These are phyloP conservation scores for Chrysomela aeneicollis DNA, from an alignment of 2,888 invertebrate genomes.

Conservation along the genomic window DNA sequence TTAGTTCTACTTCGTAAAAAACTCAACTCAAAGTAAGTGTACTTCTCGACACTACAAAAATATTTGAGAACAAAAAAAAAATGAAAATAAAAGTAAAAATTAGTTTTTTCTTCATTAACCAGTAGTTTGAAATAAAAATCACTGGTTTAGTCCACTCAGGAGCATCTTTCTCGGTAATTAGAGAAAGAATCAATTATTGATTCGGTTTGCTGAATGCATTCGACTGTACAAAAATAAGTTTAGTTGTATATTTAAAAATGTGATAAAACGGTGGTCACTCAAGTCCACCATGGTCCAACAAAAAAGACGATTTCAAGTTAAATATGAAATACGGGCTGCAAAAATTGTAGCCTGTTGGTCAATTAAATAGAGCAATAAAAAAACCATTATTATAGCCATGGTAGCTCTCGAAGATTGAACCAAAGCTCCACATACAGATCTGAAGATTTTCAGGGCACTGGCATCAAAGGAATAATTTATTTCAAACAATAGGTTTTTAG, in stretches of 20 bases:
- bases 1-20: slow-evolving; percentile 33
- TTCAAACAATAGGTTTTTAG: too few relatives aligned
- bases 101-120: background rate
- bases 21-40: slow-evolving; percentile 24
- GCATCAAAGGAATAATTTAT: too few relatives aligned
- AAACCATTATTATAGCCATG: too few relatives aligned
- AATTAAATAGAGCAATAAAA: background rate
- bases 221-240: background rate
- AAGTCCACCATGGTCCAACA: background rate
- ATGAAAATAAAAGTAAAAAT: slow-evolving; percentile 13
- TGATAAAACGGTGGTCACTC: background rate
- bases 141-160: background rate
- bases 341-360: background rate
- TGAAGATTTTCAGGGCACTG: too few relatives aligned
- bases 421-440: too few relatives aligned
- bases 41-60: slow-evolving; percentile 22
- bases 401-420: too few relatives aligned
- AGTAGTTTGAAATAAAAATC: slow-evolving; percentile 2
- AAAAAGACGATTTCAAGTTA: background rate
- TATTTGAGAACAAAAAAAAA: background rate
- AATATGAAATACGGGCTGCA: background rate
- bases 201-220: background rate
- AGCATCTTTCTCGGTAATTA: background rate
- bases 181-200: background rate
- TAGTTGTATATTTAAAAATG: background rate